Base-by-base conservation (phyloP, 2,797 vertebrate genomes). In the Hirundo rustica region DNA sequence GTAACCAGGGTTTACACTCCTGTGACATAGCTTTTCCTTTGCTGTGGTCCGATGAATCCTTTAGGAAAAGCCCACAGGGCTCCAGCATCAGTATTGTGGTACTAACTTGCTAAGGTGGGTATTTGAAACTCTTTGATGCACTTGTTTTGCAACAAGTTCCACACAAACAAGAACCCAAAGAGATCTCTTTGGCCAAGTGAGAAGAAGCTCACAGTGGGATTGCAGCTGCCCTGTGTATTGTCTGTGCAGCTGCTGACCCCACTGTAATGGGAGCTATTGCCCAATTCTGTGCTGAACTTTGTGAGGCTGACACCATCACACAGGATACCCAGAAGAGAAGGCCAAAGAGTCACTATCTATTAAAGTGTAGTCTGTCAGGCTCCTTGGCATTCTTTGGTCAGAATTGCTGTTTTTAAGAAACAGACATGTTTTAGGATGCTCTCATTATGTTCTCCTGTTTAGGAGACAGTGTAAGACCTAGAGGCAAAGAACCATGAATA, bases 51-150 rank as follows among this genome's bases (percentile, higher is more conserved):
- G 45, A 66, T n/a, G 11, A 72, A 62, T 48, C 40, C 36, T 72
- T 92, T 36, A 62, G 17, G 27, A 58, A 93, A 68, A 91, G 27
- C 32, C 45, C 32, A n/a, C 0, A 0, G 57, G 47, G 12, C 5
- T 75, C 16, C 32, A 23, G 32, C 20, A 45, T 36, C 30, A 25
- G 8, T 22, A 38, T 5, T 16, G 27, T 27, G 12, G 19, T 34
- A 74, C 10, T 61, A n/a, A 76, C 36, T 48, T 66, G 13, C 40
- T 53, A 20, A 13, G 30, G 34, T 0, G 0, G 5, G 5, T 55
- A 25, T 75, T 50, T 22, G 22, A 57, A 84, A 72, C 50, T 76
- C 36, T 74, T 74, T 55, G 16, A 21, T 61, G 23, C 4, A 26
- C 2, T 78, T 74, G 10, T 55, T 81, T 87, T 65, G 10, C 47